phyloP scores from a whole-genome alignment of 2,113 vertebrate genomes.

The Ailurus styani region DNA sequence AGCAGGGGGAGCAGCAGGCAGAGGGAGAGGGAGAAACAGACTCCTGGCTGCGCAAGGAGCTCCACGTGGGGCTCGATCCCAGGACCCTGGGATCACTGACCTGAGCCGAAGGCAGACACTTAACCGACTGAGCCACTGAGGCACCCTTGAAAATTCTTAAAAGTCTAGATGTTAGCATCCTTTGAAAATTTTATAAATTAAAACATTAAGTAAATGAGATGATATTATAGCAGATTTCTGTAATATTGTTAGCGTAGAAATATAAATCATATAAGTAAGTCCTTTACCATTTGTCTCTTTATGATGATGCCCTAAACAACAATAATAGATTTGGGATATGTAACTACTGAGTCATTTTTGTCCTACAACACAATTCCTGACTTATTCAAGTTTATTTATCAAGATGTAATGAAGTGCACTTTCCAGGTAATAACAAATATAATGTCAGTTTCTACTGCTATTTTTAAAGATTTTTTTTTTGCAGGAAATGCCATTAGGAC shows the following conservation, averaged over 20 bases:
- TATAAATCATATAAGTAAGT: background rate
- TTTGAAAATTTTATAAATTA: background rate
- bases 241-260: background rate
- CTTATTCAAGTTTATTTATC: background rate
- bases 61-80: no score
- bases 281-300: background rate
- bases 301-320: background rate
- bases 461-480: background rate
- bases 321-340: background rate
- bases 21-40: no score
- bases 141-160: no score
- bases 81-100: no score
- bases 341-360: background rate
- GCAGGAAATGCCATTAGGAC: background rate
- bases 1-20: no score
- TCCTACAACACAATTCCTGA: background rate
- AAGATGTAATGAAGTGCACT: background rate
- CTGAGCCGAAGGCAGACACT: no score
- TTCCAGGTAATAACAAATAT: background rate
- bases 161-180: background rate
- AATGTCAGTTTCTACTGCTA: background rate
- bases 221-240: background rate
- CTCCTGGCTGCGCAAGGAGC: no score
- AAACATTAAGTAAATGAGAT: background rate
- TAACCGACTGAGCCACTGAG: no score